phyloP scores from a whole-genome alignment of 2,797 vertebrate species.

The Diplodus sargus region DNA sequence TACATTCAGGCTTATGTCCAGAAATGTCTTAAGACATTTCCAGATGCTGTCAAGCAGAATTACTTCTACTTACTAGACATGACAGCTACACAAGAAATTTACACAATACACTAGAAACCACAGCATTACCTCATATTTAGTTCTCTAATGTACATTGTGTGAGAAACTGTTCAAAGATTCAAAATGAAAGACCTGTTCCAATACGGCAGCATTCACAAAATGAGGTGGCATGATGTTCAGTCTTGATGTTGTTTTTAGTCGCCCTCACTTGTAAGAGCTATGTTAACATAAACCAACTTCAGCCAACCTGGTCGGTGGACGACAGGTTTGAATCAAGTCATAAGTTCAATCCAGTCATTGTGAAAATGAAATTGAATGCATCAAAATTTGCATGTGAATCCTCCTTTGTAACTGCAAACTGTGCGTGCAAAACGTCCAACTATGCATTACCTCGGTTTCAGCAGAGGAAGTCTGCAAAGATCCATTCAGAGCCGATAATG shows the following conservation, averaged over 20 bases:
- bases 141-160: not conserved
- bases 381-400: not conserved
- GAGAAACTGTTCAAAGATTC: not conserved
- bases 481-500: slow-evolving; percentile 2
- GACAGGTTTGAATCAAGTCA: not conserved
- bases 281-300: not conserved
- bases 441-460: no score
- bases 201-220: not conserved
- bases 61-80: not conserved
- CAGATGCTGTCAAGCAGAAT: not conserved
- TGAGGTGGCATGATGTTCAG: not conserved
- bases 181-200: not conserved
- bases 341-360: not conserved
- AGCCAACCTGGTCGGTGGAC: not conserved
- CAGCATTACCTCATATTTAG: not conserved
- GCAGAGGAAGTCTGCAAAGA: not conserved
- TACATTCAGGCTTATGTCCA: not conserved
- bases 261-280: not conserved
- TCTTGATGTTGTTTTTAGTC: not conserved
- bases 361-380: not conserved
- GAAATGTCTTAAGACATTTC: not conserved
- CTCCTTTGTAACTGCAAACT: not conserved
- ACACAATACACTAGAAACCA: not conserved
- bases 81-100: not conserved
- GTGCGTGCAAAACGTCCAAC: not conserved